Conservation (phyloP, 2,113 vertebrate genomes). For the Brachionichthys hirsutus region DNA sequence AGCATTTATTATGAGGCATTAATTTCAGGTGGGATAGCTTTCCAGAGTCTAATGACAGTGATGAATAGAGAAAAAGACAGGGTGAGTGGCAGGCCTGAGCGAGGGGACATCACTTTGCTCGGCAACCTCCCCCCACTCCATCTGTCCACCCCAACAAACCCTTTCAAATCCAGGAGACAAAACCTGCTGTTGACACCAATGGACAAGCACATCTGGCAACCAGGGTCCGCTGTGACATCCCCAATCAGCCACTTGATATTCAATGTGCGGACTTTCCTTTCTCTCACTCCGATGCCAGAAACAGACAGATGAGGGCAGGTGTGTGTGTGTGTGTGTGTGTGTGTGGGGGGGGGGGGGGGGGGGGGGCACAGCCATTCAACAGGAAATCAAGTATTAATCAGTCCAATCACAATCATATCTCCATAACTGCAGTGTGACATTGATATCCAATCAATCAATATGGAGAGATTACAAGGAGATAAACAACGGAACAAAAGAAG, state of each 20-base stretch:
- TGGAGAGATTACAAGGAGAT: slow-evolving; percentile 36
- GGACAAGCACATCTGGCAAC: slow-evolving; percentile 64
- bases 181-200: slow-evolving; percentile 58
- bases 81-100: slow-evolving; percentile 71
- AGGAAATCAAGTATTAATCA: slow-evolving; percentile 68
- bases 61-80: slow-evolving; percentile 67
- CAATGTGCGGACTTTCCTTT: slow-evolving; percentile 43
- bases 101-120: slow-evolving; percentile 45
- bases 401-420: slow-evolving; percentile 55
- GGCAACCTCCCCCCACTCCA: slow-evolving; percentile 47
- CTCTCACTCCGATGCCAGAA: slow-evolving; percentile 24
- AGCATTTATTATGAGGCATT: slow-evolving; percentile 18
- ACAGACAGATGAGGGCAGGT: no score
- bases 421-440: slow-evolving; percentile 52
- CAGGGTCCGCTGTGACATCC: slow-evolving; percentile 46
- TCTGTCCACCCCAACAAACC: slow-evolving; percentile 59
- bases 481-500: slow-evolving; percentile 17
- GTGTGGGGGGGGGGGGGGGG: slow-evolving; percentile 13
- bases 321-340: no score
- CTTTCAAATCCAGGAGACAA: slow-evolving; percentile 46
- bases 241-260: slow-evolving; percentile 70
- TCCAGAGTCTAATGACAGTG: slow-evolving; percentile 71
- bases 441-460: slow-evolving; percentile 63
- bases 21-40: slow-evolving; percentile 43
- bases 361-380: slow-evolving; percentile 48